Percentiles rank a stretch among this genome's conserved stretches.
phyloP scores from a whole-genome alignment of 2,797 vertebrate genomes.

The Loriculus beryllinus region DNA sequence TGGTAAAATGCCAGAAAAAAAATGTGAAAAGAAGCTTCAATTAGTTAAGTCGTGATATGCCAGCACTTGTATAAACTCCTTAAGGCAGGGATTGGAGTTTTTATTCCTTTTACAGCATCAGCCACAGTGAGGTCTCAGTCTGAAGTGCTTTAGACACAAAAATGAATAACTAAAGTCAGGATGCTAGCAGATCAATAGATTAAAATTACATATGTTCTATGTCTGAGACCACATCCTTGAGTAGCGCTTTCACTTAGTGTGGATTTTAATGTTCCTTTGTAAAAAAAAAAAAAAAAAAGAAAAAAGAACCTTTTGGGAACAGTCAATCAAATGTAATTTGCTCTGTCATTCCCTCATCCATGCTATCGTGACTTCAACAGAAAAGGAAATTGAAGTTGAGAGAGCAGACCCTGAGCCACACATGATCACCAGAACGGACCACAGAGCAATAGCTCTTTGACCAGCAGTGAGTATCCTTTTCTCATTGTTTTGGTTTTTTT shows the following conservation, averaged over 20 bases:
- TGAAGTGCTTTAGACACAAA: background rate
- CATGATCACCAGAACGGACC: background rate
- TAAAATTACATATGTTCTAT: background rate
- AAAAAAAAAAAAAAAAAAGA: background rate
- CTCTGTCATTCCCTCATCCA: background rate
- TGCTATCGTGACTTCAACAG: background rate
- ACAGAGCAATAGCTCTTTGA: conserved; percentile 19
- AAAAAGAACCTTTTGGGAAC: background rate
- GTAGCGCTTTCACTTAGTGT: background rate
- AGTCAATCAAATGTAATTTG: background rate
- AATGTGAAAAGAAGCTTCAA: background rate
- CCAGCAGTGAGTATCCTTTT: background rate
- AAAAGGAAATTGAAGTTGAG: conserved; percentile 16
- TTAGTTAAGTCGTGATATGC: conserved; percentile 33
- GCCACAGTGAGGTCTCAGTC: background rate
- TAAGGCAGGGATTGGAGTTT: background rate
- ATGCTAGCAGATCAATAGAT: background rate
- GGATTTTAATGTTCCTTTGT: background rate
- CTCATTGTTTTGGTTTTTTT: background rate
- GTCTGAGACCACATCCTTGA: background rate
- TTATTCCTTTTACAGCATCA: background rate
- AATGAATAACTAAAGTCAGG: background rate
- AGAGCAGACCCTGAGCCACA: background rate
- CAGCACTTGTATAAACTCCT: conserved; percentile 20
- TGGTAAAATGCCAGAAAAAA: conserved; percentile 19